A percentile compares a stretch with the other conserved stretches of the same genome.
Conservation (phyloP, 2,888 invertebrate genomes). For the Himalopsyche kuldschensis region DNA sequence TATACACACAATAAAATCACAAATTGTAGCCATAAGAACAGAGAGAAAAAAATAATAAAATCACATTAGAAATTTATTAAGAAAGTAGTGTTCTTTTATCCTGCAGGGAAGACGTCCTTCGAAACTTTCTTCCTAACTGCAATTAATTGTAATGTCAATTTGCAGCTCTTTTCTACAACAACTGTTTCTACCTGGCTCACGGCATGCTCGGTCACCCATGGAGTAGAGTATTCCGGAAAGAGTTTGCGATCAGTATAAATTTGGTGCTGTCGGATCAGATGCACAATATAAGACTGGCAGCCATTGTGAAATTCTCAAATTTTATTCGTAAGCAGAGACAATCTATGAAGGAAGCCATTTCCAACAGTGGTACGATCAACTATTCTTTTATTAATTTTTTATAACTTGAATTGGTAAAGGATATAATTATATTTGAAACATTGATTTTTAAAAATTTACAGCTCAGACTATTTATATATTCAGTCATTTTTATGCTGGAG, state of each 20-base stretch:
- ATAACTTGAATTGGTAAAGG: neutral
- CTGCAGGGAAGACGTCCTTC: neutral
- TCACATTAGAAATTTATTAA: no score
- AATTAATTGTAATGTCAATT: no score
- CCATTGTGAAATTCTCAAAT: conserved; percentile 53
- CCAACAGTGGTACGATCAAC: conserved; percentile 47
- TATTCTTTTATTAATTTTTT: neutral
- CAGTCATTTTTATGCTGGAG: no score
- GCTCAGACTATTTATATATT: no score
- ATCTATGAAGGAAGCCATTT: conserved; percentile 49
- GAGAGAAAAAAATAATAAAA: no score
- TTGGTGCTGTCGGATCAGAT: conserved; percentile 50
- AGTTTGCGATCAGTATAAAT: conserved; percentile 48
- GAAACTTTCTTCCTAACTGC: neutral
- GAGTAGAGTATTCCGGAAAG: conserved; percentile 47
- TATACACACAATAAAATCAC: no score
- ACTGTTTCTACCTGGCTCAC: conserved; percentile 57
- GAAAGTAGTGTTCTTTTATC: no score
- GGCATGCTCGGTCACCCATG: conserved; percentile 58
- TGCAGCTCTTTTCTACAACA: conserved; percentile 58
- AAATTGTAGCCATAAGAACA: no score
- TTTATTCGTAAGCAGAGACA: conserved; percentile 52
- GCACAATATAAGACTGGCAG: conserved; percentile 53
- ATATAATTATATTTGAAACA: neutral
- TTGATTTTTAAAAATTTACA: neutral